These are phyloP conservation scores for Rhynchomys soricoides DNA, from an alignment of 2,113 vertebrate genomes.

Conservation along the genomic window DNA sequence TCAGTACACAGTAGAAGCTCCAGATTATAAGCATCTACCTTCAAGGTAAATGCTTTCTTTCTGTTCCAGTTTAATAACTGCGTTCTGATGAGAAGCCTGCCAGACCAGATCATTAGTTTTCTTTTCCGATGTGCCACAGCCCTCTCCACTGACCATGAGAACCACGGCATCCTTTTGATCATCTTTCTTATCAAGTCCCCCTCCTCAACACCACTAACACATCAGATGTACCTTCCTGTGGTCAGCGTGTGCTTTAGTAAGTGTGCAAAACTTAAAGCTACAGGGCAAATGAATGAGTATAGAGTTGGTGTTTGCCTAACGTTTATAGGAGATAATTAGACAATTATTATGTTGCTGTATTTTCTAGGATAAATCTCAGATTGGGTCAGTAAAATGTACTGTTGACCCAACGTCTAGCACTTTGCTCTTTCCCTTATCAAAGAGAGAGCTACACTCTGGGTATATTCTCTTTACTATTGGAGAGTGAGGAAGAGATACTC, in stretches of 20 bases:
- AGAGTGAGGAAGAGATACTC: not conserved
- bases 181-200: not conserved
- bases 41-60: not conserved
- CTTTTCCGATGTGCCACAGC: no score
- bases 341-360: not conserved
- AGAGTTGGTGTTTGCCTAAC: not conserved
- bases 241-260: not conserved
- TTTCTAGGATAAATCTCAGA: not conserved
- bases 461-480: not conserved
- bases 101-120: not conserved
- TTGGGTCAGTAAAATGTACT: not conserved
- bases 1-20: not conserved
- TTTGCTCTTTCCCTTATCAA: not conserved
- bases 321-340: not conserved
- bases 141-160: not conserved
- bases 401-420: not conserved
- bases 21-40: not conserved
- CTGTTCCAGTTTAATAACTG: not conserved
- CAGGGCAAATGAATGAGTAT: not conserved
- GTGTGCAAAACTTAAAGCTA: not conserved
- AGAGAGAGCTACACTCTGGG: not conserved
- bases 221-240: not conserved
- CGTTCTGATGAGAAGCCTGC: not conserved
- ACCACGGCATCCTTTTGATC: not conserved
- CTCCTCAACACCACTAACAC: not conserved